These are phyloP conservation scores for Amblyjoppa proteus DNA, from an alignment of 2,888 invertebrate species.

Conservation along the genomic window DNA sequence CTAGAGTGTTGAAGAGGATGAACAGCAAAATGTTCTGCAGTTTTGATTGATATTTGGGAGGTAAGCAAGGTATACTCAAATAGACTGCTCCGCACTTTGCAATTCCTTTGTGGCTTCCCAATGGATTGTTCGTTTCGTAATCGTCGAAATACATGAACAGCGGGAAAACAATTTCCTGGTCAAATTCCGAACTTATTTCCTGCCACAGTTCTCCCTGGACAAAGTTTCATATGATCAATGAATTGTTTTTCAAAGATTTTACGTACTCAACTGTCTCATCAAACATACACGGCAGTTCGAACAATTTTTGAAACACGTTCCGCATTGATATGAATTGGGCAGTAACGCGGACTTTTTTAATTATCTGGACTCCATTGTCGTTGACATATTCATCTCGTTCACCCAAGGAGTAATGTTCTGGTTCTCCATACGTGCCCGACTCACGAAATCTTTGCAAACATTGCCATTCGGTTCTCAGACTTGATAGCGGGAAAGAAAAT, in stretches of 20 bases:
- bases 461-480: slow-evolving; percentile 58
- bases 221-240: slow-evolving; percentile 54
- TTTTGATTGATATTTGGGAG: slow-evolving; percentile 59
- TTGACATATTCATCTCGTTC: slow-evolving; percentile 62
- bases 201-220: slow-evolving; percentile 62
- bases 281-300: slow-evolving; percentile 59
- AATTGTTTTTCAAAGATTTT: slow-evolving; percentile 38
- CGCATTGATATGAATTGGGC: slow-evolving; percentile 58
- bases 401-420: slow-evolving; percentile 43
- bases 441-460: slow-evolving; percentile 58
- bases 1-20: slow-evolving; percentile 62
- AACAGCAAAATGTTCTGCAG: slow-evolving; percentile 61
- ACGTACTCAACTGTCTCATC: slow-evolving; percentile 52
- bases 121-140: slow-evolving; percentile 68
- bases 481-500: slow-evolving; percentile 16
- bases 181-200: slow-evolving; percentile 43
- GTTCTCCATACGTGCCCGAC: slow-evolving; percentile 62
- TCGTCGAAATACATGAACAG: slow-evolving; percentile 70
- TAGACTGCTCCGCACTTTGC: slow-evolving; percentile 67
- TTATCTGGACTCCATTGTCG: slow-evolving; percentile 47
- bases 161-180: slow-evolving; percentile 56
- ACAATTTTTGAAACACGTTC: slow-evolving; percentile 55
- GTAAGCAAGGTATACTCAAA: slow-evolving; percentile 65
- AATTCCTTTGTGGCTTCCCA: slow-evolving; percentile 66
- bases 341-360: slow-evolving; percentile 40